Percentiles rank a stretch among this genome's conserved stretches.
Evolutionary conservation across 2,888 invertebrate genomes (phyloP).

Genomic region (Parthenolecanium corni): DNA sequence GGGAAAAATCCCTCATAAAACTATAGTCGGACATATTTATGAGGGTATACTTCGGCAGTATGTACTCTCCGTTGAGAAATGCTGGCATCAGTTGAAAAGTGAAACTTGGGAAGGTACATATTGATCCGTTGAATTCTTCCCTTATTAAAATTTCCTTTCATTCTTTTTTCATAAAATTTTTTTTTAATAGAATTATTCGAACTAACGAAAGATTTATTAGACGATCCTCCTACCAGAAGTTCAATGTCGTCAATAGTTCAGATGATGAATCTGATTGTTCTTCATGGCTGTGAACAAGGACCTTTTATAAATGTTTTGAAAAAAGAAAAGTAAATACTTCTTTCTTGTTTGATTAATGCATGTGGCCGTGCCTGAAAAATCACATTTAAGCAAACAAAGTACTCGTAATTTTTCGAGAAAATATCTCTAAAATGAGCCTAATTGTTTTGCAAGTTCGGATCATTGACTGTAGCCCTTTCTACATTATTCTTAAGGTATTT

Average conservation of each 20-base stretch:
- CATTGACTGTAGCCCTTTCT: too few relatives aligned
- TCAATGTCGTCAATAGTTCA: conserved; percentile 38
- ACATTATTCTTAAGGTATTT: too few relatives aligned
- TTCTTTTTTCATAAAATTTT: conserved; percentile 15
- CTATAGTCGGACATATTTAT: conserved; percentile 41
- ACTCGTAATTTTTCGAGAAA: too few relatives aligned
- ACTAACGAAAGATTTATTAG: conserved; percentile 37
- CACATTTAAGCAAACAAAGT: too few relatives aligned
- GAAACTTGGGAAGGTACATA: conserved; percentile 47
- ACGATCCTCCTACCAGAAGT: conserved; percentile 33
- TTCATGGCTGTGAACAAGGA: conserved; percentile 39
- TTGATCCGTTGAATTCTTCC: neutral
- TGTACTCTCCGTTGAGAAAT: conserved; percentile 44
- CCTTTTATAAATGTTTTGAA: conserved; percentile 35
- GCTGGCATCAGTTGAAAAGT: conserved; percentile 43
- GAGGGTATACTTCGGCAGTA: conserved; percentile 45
- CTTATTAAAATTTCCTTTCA: conserved; percentile 20
- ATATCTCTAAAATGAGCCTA: too few relatives aligned
- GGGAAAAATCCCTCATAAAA: neutral
- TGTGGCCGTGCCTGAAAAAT: too few relatives aligned
- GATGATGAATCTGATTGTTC: conserved; percentile 41
- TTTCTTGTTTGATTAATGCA: too few relatives aligned
- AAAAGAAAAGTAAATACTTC: conserved; percentile 32
- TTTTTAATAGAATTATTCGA: conserved; percentile 40
- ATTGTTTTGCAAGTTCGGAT: too few relatives aligned